Percentiles rank a stretch among this genome's conserved stretches.
Evolutionary conservation across 2,888 invertebrate species (phyloP).

Genomic region (Stenotaenia linearis): DNA sequence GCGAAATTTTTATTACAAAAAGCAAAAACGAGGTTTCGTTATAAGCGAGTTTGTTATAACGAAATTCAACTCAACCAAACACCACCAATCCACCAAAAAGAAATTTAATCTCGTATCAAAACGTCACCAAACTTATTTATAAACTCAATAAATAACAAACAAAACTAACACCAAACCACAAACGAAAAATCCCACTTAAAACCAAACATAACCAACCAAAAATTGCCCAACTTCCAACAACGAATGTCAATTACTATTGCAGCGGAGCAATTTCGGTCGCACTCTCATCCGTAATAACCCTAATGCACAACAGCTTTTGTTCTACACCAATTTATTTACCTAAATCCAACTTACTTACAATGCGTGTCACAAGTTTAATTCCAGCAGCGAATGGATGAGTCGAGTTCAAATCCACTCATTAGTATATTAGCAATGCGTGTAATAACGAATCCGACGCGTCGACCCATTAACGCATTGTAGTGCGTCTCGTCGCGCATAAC

Average conservation of each 20-base stretch:
- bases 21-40: no score
- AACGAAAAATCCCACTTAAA: no score
- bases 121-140: no score
- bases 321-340: not conserved
- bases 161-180: no score
- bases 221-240: no score
- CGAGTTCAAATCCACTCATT: not conserved
- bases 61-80: no score
- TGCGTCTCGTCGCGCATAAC: not conserved
- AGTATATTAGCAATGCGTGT: not conserved
- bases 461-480: not conserved
- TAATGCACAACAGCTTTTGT: not conserved
- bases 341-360: not conserved
- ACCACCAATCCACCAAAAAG: no score
- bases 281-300: not conserved
- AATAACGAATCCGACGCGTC: not conserved
- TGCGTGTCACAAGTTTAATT: not conserved
- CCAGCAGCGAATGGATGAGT: not conserved
- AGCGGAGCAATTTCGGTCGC: not conserved
- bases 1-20: no score
- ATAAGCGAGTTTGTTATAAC: no score
- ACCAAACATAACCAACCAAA: no score
- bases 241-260: not conserved
- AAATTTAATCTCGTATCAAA: no score
- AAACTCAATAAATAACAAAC: no score